Evolutionary conservation across 2,888 invertebrate genomes (phyloP), one percentile per base, ranked within the genome.

Genomic region (Rapana venosa): DNA sequence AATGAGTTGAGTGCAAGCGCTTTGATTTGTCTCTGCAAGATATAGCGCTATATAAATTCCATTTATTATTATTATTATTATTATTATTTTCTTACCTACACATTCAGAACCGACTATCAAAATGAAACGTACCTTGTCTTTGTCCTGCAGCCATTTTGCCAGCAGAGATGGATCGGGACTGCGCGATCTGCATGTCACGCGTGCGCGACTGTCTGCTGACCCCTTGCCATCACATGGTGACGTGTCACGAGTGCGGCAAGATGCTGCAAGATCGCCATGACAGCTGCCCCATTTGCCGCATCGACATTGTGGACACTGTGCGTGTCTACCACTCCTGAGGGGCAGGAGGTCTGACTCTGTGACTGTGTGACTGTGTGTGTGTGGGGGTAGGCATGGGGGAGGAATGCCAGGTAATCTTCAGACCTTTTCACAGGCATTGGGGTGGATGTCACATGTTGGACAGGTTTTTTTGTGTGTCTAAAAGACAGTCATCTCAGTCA

Each of bases 181-280:
- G 96, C 93, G 96, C 96, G 13, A 96, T 96, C 84, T 96, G 96
- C 94, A 96, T 96, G 96, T 96, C 96, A 91, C 94, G 94, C 36
- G 90, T 93, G 17, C 93, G 96, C 81, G 96, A 96, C 93, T 96
- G 96, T 92, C 95, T 96, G 17, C 94, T 96, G 89, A 95, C 96
- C 90, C 96, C 96, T 0, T 96, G 96, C 93, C 96, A 96, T 92
- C 96, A 96, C 93, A 95, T 96, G 94, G 95, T 96, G 90, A 96
- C 96, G 0, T 96, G 96, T 92, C 94, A 94, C 87, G 94, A 95
- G 66, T 96, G 96, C 93, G 96, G 96, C n/a, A 94, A 95, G 81
- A 94, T 96, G 91, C 93, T 96, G 35, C 94, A 95, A 74, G 96
- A 96, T 90, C 93, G 96, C 58, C 94, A 95, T 79, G 96, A 96